Evolutionary conservation across 2,113 vertebrate species (phyloP).

Genomic region (Callipepla squamata): DNA sequence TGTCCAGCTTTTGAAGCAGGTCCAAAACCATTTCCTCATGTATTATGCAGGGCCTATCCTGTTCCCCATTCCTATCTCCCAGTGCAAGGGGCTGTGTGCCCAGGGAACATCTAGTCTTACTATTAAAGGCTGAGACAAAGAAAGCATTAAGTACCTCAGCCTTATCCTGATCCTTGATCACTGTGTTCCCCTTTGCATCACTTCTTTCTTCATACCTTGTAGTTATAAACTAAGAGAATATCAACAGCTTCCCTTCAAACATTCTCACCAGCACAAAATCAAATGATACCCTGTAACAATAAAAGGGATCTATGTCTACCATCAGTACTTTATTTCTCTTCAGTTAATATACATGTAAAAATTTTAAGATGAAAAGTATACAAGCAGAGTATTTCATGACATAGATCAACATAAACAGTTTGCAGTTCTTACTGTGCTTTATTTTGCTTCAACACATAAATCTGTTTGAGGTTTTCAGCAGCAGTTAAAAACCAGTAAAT

Average conservation of each 20-base stretch:
- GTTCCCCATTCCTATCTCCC: too few relatives aligned
- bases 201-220: neutral
- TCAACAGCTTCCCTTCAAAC: neutral
- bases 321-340: neutral
- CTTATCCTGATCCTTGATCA: too few relatives aligned
- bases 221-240: neutral
- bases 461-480: neutral
- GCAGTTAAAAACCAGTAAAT: neutral
- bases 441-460: neutral
- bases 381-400: neutral
- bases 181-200: neutral
- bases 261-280: neutral
- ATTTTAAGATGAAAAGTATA: neutral
- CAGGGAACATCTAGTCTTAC: too few relatives aligned
- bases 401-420: neutral
- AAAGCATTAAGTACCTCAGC: too few relatives aligned
- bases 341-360: neutral
- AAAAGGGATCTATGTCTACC: neutral
- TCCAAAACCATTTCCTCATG: too few relatives aligned
- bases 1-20: too few relatives aligned
- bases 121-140: too few relatives aligned
- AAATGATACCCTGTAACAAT: neutral
- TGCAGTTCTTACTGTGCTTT: neutral
- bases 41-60: too few relatives aligned
- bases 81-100: too few relatives aligned